These are phyloP conservation scores for Catamblyrhynchus diadema DNA, from an alignment of 2,797 vertebrate species.

Conservation along the genomic window DNA sequence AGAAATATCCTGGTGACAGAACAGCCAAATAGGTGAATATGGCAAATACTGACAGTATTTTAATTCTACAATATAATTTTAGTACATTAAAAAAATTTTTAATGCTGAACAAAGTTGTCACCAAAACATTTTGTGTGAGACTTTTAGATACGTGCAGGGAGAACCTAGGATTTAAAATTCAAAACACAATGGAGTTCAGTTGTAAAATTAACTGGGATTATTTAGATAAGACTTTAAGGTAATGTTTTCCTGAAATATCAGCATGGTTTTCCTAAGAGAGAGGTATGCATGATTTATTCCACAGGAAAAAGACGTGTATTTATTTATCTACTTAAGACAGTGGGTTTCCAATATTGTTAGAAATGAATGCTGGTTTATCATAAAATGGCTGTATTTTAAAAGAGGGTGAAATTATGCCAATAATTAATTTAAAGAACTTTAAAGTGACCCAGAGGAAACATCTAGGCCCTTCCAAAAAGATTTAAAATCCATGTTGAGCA, in stretches of 20 bases:
- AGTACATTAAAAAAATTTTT: not conserved
- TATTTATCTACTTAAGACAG: not conserved
- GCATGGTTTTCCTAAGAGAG: not conserved
- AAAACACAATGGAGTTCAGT: not conserved
- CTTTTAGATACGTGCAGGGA: not conserved
- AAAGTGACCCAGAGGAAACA: not conserved
- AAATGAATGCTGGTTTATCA: not conserved
- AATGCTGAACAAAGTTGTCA: not conserved
- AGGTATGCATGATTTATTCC: not conserved
- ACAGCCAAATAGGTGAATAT: not conserved
- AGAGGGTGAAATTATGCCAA: not conserved
- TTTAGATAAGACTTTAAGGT: not conserved
- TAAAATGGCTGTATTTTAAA: not conserved
- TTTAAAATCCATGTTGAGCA: not conserved
- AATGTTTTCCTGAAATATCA: not conserved
- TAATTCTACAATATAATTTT: not conserved
- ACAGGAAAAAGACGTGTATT: not conserved
- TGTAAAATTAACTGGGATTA: not conserved
- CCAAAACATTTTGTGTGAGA: conserved; percentile 4
- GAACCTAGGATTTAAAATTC: not conserved
- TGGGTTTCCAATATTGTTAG: not conserved
- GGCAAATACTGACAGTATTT: conserved; percentile 29
- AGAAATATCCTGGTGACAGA: conserved; percentile 19
- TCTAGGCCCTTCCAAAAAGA: not conserved
- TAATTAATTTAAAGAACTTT: not conserved